phyloP scores from a whole-genome alignment of 1,140 invertebrate genomes.

The Euschistus heros region DNA sequence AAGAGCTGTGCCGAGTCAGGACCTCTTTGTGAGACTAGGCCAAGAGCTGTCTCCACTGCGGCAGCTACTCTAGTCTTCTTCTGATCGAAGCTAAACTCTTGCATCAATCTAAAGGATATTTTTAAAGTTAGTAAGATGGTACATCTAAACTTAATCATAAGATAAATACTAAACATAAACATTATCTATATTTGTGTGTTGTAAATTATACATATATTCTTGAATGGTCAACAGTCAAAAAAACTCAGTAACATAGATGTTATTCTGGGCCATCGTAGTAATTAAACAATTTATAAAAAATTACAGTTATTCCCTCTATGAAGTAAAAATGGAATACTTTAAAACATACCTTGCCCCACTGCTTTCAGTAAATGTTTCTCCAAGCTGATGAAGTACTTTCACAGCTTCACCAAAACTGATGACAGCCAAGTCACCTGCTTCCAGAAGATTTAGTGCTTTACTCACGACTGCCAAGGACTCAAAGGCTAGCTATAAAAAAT shows the following conservation, averaged over 20 bases:
- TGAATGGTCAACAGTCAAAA: no score
- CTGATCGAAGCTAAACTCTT: conserved; percentile 69
- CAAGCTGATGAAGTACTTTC: conserved; percentile 71
- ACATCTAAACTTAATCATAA: no score
- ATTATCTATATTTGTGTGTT: no score
- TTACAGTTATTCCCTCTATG: no score
- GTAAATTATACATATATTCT: no score
- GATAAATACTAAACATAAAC: no score
- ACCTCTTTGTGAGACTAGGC: conserved; percentile 32
- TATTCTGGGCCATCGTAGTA: no score
- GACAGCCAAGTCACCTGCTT: conserved; percentile 84
- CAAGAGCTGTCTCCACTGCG: conserved; percentile 65
- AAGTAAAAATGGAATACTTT: not conserved
- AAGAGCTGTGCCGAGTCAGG: conserved; percentile 71
- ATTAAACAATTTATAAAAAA: no score
- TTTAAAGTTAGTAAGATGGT: not conserved
- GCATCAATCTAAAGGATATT: conserved; percentile 43
- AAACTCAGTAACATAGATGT: no score
- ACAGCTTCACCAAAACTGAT: conserved; percentile 86
- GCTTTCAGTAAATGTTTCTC: conserved; percentile 71
- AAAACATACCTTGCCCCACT: conserved; percentile 54
- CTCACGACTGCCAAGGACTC: conserved; percentile 89
- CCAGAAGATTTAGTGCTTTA: conserved; percentile 80
- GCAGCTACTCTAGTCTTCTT: conserved; percentile 68
- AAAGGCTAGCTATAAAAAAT: conserved; percentile 59